A percentile compares a stretch with the other conserved stretches of the same genome.
Evolutionary conservation across 2,113 vertebrate genomes (phyloP).

Genomic region (Antechinus stuartii): DNA sequence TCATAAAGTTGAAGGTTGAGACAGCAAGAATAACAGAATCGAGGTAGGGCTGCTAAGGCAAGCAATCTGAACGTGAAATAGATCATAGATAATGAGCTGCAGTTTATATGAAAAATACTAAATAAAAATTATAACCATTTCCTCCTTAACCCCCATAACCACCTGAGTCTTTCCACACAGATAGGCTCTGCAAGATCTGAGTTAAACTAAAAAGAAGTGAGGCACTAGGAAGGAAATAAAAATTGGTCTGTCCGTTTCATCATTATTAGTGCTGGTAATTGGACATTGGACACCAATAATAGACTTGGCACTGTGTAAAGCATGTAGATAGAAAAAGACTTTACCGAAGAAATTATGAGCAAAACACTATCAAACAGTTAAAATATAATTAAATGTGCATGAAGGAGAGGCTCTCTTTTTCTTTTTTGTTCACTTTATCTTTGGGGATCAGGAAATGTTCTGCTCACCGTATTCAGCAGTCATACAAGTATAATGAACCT

Average conservation of each 20-base stretch:
- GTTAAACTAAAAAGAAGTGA: constrained; percentile 57
- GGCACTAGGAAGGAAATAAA: constrained; percentile 63
- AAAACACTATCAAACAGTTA: constrained; percentile 59
- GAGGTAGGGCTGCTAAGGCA: constrained; percentile 70
- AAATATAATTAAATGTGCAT: constrained; percentile 65
- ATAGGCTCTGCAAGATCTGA: constrained; percentile 54
- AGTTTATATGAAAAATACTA: constrained; percentile 76
- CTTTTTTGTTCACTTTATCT: constrained; percentile 55
- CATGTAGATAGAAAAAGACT: constrained; percentile 59
- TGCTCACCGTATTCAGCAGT: background rate
- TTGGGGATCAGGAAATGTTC: constrained; percentile 34
- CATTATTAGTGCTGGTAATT: constrained; percentile 43
- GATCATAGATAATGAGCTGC: constrained; percentile 72
- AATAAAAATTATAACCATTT: constrained; percentile 76
- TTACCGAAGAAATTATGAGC: constrained; percentile 61
- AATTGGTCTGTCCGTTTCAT: constrained; percentile 39
- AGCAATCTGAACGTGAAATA: constrained; percentile 72
- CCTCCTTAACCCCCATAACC: constrained; percentile 69
- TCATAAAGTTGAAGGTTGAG: constrained; percentile 72
- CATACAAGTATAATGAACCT: background rate
- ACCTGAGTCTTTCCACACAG: constrained; percentile 64
- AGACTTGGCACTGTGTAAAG: constrained; percentile 48
- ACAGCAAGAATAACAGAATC: constrained; percentile 73
- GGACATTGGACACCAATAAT: constrained; percentile 30
- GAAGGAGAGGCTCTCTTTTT: constrained; percentile 49